Base-by-base conservation (phyloP, 2,113 vertebrate genomes). In the Crypturellus undulatus region DNA sequence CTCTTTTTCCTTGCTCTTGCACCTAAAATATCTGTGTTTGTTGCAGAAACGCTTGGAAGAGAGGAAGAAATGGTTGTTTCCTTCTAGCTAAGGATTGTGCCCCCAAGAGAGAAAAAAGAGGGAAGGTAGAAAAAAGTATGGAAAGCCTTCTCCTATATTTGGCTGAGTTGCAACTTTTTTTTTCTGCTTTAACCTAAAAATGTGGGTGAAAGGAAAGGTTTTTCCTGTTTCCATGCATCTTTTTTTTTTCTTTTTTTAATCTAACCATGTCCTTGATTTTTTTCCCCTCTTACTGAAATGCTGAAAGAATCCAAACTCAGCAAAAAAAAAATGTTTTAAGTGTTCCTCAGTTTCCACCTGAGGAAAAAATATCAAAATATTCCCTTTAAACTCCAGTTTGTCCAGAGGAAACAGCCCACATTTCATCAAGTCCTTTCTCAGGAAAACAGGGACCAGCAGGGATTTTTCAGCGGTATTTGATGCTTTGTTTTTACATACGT, bases 401-500 rank as follows among this genome's bases (percentile, higher is more conserved):
- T 22, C 58, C 69, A 64, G 56, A 90, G 84, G 47, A 87, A 76
- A 25, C 4, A 20, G 1, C n/a, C n/a, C n/a, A n/a, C n/a, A n/a
- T n/a, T n/a, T 20, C 10, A 43, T 49, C 60, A 25, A 9, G 71
- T 19, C 14, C 51, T 73, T 67, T 24, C 49, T 69, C 72, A 30
- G 24, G 24, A 51, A 64, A 73, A 59, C n/a, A 36, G 30, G 12
- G 30, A 32, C 24, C 24, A 60, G 43, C 65, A 58, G 52, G 18
- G 32, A 38, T 45, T 60, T 86, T 64, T 63, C 51, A 86, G 58
- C 15, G 69, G 51, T 4, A 9, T 20, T 42, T 77, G 30, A 4
- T 0, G 0, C 22, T 10, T 20, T 21, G 32, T 70, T 12, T 76
- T 87, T 38, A 62, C 9, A 17, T 1, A 0, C 2, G 4, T 15